Percentiles rank a stretch among this genome's conserved stretches.
Conservation (phyloP, 1,140 invertebrate genomes). For the Drosophila repletoides region DNA sequence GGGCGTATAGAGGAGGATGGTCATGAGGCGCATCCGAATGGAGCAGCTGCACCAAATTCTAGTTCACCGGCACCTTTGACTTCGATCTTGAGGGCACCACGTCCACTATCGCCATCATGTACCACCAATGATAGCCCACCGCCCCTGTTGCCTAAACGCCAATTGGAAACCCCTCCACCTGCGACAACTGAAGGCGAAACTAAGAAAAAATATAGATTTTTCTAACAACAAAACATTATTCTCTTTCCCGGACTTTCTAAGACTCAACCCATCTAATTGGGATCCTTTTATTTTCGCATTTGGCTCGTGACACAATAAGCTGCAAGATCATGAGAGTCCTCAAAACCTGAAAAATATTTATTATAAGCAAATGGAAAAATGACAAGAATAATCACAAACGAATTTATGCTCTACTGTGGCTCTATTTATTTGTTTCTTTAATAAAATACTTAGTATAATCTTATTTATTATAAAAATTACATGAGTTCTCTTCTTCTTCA, state of each 20-base stretch:
- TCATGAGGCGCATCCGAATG: conserved; percentile 22
- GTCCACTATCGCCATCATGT: conserved; percentile 50
- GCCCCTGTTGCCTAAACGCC: conserved; percentile 56
- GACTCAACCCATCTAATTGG: neutral
- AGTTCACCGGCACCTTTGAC: conserved; percentile 22
- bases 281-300: too few relatives aligned
- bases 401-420: conserved; percentile 37
- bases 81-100: conserved; percentile 57
- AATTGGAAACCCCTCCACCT: conserved; percentile 20
- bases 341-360: conserved; percentile 26
- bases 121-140: conserved; percentile 41
- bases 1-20: conserved; percentile 69
- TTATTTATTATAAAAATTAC: conserved; percentile 32
- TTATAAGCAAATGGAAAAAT: conserved; percentile 53
- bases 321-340: conserved; percentile 2
- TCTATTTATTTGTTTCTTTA: conserved; percentile 57
- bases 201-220: conserved; percentile 73
- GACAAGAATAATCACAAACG: conserved; percentile 53
- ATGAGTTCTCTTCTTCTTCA: neutral
- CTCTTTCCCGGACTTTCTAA: too few relatives aligned
- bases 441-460: conserved; percentile 35
- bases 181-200: conserved; percentile 42
- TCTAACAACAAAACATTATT: conserved; percentile 27
- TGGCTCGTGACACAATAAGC: neutral
- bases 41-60: neutral